These are phyloP conservation scores for Protonibea diacanthus DNA, from an alignment of 2,797 vertebrate genomes.

Conservation along the genomic window DNA sequence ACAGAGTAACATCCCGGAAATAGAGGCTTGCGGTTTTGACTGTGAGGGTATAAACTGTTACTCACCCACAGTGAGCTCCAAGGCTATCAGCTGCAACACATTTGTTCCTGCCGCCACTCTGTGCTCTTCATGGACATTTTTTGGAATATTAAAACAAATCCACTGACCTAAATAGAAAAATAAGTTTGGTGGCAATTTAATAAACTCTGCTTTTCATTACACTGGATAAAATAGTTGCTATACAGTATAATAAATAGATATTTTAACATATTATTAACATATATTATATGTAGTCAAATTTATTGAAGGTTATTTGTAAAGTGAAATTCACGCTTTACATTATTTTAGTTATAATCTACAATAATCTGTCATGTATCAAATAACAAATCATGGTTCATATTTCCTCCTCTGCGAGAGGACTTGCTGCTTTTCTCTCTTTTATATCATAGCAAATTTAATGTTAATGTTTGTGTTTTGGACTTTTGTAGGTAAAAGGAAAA, in stretches of 20 bases:
- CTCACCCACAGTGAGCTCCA: constrained; percentile 32
- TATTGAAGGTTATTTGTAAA: not conserved
- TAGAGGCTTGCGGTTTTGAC: constrained; percentile 41
- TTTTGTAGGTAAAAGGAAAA: too few relatives aligned
- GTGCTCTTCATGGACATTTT: constrained; percentile 6
- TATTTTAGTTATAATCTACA: not conserved
- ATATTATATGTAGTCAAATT: too few relatives aligned
- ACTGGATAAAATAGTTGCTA: not conserved
- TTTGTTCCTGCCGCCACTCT: constrained; percentile 22
- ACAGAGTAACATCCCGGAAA: constrained; percentile 24
- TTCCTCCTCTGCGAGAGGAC: too few relatives aligned
- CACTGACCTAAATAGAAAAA: constrained; percentile 15
- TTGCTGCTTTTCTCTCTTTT: too few relatives aligned
- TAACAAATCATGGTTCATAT: too few relatives aligned
- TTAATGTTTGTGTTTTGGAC: too few relatives aligned
- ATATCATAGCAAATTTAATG: too few relatives aligned
- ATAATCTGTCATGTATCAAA: too few relatives aligned
- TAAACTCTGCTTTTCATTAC: not conserved
- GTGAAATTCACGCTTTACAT: not conserved
- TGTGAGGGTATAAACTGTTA: constrained; percentile 53
- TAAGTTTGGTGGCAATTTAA: constrained; percentile 17
- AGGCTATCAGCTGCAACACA: constrained; percentile 18
- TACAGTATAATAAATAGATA: not conserved
- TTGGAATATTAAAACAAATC: constrained; percentile 34
- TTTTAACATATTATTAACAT: too few relatives aligned